phyloP scores from a whole-genome alignment of 2,113 vertebrate species.

The Bucco capensis region DNA sequence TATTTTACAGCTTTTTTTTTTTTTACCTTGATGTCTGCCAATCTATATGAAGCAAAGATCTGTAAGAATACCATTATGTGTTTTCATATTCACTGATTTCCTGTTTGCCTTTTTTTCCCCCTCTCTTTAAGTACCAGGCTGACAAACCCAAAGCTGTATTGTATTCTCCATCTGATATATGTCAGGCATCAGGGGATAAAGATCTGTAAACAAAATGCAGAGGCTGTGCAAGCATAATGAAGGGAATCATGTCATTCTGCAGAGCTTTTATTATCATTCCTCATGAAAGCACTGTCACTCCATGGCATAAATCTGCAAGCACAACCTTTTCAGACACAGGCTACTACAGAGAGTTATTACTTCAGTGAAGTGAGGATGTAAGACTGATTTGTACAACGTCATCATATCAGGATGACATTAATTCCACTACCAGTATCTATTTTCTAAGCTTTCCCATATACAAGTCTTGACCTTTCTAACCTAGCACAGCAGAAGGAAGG shows the following conservation, averaged over 20 bases:
- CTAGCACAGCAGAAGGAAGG: not conserved
- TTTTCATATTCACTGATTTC: not conserved
- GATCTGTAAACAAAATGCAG: not conserved
- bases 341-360: not conserved
- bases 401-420: not conserved
- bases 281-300: not conserved
- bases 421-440: not conserved
- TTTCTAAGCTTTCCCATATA: not conserved
- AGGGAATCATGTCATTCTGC: not conserved
- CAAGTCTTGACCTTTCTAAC: not conserved
- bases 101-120: not conserved
- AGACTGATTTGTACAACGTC: not conserved
- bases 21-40: not conserved
- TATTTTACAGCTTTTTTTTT: not conserved
- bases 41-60: not conserved
- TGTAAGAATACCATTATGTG: not conserved
- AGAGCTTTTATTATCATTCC: not conserved
- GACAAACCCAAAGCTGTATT: not conserved
- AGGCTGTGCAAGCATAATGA: not conserved
- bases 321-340: not conserved
- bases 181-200: not conserved
- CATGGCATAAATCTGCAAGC: not conserved
- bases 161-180: not conserved
- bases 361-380: not conserved
- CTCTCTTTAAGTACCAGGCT: not conserved